Evolutionary conservation across 2,113 vertebrate species (phyloP).

Genomic region (Megaceryle torquata): DNA sequence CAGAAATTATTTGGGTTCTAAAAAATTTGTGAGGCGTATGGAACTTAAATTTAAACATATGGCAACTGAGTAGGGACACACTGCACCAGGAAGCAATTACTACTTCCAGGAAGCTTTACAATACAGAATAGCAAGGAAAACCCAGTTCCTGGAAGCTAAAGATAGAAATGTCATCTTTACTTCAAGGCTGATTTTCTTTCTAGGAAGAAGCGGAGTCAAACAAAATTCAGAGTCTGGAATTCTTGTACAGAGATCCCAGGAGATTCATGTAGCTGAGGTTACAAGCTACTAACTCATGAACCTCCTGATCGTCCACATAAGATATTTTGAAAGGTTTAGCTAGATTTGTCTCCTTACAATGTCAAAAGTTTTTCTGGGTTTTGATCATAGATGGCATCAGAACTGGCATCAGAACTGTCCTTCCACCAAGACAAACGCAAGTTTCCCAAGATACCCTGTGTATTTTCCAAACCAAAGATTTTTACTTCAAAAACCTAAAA

Average conservation of each 20-base stretch:
- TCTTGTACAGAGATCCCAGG: not conserved
- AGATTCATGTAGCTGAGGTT: not conserved
- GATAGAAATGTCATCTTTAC: not conserved
- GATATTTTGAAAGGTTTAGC: not conserved
- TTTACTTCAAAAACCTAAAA: not conserved
- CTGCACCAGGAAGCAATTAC: not conserved
- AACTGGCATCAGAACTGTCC: not conserved
- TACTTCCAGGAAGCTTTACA: not conserved
- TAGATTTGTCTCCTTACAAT: not conserved
- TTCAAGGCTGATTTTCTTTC: not conserved
- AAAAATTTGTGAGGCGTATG: not conserved
- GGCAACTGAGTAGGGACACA: not conserved
- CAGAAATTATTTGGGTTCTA: not conserved
- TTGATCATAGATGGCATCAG: not conserved
- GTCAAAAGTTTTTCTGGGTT: not conserved
- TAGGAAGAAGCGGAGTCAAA: not conserved
- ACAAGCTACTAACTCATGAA: not conserved
- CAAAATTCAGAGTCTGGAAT: not conserved
- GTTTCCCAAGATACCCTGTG: not conserved
- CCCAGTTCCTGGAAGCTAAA: not conserved
- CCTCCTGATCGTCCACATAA: not conserved
- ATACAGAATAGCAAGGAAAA: not conserved
- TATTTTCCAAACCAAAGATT: not conserved
- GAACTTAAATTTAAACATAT: not conserved
- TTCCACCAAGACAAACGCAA: not conserved